A percentile compares a stretch with the other conserved stretches of the same genome.
Conservation (phyloP, 2,797 vertebrate species). For the Pseudotriccus pelzelni region DNA sequence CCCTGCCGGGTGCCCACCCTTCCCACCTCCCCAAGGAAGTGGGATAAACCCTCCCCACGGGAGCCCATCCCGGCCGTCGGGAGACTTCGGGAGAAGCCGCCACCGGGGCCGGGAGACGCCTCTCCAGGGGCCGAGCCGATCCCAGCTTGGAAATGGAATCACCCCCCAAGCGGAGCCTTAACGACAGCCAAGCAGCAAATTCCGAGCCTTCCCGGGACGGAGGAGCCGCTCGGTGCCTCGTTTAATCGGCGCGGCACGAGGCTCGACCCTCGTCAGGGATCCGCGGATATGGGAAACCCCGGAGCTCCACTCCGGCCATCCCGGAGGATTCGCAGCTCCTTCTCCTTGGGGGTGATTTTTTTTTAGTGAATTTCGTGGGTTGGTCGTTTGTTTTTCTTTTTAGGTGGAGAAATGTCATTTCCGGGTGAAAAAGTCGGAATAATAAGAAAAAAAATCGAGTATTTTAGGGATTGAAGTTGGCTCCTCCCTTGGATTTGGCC, state of each 20-base stretch:
- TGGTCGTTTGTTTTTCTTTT: neutral
- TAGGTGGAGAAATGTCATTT: fast-evolving
- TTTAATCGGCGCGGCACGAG: neutral
- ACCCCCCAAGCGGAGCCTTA: neutral
- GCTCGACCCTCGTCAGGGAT: neutral
- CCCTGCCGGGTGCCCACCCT: neutral
- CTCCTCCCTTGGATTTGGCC: neutral
- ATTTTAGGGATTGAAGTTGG: neutral
- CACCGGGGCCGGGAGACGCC: neutral
- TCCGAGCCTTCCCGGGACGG: neutral
- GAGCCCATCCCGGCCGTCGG: neutral
- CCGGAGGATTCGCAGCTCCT: neutral
- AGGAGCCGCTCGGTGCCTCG: neutral
- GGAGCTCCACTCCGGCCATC: neutral
- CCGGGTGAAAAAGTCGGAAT: neutral
- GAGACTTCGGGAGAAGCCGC: neutral
- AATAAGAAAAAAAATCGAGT: neutral
- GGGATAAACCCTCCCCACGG: neutral
- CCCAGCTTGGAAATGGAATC: neutral
- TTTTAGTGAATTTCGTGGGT: neutral
- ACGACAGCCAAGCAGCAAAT: neutral
- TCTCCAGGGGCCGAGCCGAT: neutral
- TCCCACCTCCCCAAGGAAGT: neutral
- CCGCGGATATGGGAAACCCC: fast-evolving
- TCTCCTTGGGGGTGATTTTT: neutral